Evolutionary conservation across 2,113 vertebrate genomes (phyloP).

Genomic region (Pseudolaguvia tuberculata): DNA sequence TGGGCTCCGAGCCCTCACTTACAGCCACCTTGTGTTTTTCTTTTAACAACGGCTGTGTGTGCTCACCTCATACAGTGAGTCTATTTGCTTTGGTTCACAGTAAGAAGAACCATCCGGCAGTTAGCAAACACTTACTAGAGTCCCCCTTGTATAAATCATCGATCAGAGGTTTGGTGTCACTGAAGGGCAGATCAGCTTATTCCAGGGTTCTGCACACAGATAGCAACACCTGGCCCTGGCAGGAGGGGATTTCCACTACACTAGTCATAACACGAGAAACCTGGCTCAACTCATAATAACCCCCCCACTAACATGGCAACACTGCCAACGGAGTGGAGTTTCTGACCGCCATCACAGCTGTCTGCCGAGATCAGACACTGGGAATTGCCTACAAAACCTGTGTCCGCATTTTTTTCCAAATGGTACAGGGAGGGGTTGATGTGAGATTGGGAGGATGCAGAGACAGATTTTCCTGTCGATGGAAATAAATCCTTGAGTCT

Average conservation of each 20-base stretch:
- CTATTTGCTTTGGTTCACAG: slow-evolving; percentile 59
- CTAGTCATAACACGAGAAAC: slow-evolving; percentile 37
- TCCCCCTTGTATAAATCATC: slow-evolving; percentile 52
- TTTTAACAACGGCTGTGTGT: slow-evolving; percentile 51
- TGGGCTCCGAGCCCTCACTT: slow-evolving; percentile 45
- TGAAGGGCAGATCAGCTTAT: slow-evolving; percentile 27
- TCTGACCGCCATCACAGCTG: slow-evolving; percentile 48
- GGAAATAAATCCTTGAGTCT: slow-evolving; percentile 61
- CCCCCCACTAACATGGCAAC: slow-evolving; percentile 29
- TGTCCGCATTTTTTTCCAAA: slow-evolving; percentile 54
- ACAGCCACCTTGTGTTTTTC: slow-evolving; percentile 42
- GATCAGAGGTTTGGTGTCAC: slow-evolving; percentile 44
- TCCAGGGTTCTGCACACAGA: background rate
- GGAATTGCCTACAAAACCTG: slow-evolving; percentile 51
- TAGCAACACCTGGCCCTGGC: slow-evolving; percentile 4
- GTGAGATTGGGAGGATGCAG: slow-evolving; percentile 42
- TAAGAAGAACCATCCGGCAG: slow-evolving; percentile 55
- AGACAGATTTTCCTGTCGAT: slow-evolving; percentile 60
- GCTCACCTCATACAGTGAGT: slow-evolving; percentile 53
- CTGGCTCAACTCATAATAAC: slow-evolving; percentile 23
- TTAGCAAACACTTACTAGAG: slow-evolving; percentile 62
- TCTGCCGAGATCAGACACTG: slow-evolving; percentile 55
- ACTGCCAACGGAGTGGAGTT: slow-evolving; percentile 24
- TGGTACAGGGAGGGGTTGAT: slow-evolving; percentile 58
- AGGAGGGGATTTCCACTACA: background rate